Conservation (phyloP, 2,888 invertebrate genomes). For the Crocallis elinguaria region DNA sequence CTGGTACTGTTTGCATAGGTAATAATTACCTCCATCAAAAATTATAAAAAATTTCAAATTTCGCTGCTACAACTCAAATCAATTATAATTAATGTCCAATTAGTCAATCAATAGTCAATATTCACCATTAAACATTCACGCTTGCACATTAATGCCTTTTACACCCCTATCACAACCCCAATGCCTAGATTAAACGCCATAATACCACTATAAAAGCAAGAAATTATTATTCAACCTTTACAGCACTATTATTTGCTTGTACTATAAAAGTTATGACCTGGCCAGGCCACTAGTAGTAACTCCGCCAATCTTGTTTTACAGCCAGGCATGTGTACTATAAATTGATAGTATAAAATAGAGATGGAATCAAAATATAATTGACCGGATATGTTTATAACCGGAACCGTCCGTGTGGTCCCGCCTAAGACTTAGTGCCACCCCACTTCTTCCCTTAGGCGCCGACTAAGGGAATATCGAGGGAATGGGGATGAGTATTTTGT, state of each 20-base stretch:
- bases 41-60: too few relatives aligned
- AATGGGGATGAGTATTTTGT: too few relatives aligned
- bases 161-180: slow-evolving; percentile 11
- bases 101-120: background rate
- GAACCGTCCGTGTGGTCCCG: background rate
- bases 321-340: slow-evolving; percentile 42
- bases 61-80: background rate
- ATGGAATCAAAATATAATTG: slow-evolving; percentile 10
- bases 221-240: slow-evolving; percentile 41
- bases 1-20: too few relatives aligned
- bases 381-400: background rate
- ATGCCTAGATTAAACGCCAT: slow-evolving; percentile 19
- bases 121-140: background rate
- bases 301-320: slow-evolving; percentile 49
- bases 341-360: slow-evolving; percentile 41
- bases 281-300: slow-evolving; percentile 37
- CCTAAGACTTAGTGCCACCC: background rate
- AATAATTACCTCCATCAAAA: too few relatives aligned
- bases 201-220: slow-evolving; percentile 27
- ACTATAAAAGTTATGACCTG: slow-evolving; percentile 46
- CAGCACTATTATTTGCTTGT: slow-evolving; percentile 41
- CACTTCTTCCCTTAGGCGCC: too few relatives aligned
- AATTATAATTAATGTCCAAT: background rate
- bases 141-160: slow-evolving; percentile 2
- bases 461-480: too few relatives aligned